Conservation (phyloP, 2,888 invertebrate genomes). For the Hirtodrosophila alboralis region DNA sequence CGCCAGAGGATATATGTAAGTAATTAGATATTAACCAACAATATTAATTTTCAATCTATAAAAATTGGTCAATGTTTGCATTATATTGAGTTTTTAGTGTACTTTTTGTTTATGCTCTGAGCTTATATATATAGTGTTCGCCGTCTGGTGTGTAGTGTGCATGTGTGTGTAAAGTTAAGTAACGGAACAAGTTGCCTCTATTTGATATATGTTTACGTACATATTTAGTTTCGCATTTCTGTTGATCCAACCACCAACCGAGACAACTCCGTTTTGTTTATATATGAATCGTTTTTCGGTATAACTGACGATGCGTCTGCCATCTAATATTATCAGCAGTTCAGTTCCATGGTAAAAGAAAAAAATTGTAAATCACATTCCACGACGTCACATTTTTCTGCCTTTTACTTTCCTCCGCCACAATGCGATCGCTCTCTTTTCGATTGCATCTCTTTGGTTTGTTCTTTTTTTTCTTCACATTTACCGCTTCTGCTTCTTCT, state of each 20-base stretch:
- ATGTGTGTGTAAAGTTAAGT: conserved; percentile 3
- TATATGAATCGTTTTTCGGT: conserved; percentile 25
- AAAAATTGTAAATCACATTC: conserved; percentile 12
- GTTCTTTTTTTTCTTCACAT: conserved; percentile 44
- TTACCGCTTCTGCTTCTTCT: conserved; percentile 49
- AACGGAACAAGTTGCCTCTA: conserved; percentile 4
- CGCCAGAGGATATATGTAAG: conserved; percentile 82
- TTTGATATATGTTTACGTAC: not conserved
- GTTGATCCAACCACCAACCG: conserved; percentile 52
- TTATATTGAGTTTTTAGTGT: not conserved
- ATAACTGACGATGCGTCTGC: conserved; percentile 9
- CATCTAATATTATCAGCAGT: not conserved
- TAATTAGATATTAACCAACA: conserved; percentile 24
- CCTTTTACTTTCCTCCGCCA: conserved; percentile 49
- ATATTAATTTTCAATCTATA: not conserved
- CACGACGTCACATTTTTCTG: conserved; percentile 9
- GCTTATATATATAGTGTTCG: conserved; percentile 3
- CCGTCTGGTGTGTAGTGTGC: not conserved
- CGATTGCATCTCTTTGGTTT: conserved; percentile 6
- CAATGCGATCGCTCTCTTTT: conserved; percentile 21
- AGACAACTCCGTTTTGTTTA: conserved; percentile 18
- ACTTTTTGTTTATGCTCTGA: not conserved
- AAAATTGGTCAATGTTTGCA: not conserved
- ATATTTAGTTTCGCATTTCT: conserved; percentile 45
- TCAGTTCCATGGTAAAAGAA: conserved; percentile 2